Conservation (phyloP, 2,888 invertebrate species). For the Graphium colonna region DNA sequence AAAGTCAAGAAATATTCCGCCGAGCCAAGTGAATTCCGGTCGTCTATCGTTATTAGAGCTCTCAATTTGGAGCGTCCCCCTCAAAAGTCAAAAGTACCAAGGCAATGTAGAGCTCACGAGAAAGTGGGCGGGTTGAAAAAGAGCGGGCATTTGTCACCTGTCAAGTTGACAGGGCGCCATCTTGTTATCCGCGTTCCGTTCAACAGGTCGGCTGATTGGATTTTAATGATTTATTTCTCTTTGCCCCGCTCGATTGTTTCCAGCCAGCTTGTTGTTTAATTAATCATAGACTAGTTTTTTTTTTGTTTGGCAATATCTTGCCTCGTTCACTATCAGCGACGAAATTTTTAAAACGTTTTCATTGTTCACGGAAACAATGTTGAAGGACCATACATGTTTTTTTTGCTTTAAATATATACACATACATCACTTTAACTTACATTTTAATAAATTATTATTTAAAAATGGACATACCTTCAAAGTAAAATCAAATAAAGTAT, state of each 20-base stretch:
- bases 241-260: not conserved
- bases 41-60: conserved; percentile 4
- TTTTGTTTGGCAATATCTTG: not conserved
- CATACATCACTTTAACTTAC: too few relatives aligned
- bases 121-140: not conserved
- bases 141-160: conserved; percentile 32
- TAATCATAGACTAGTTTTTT: not conserved
- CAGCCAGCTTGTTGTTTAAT: conserved; percentile 1
- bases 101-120: not conserved
- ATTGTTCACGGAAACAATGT: too few relatives aligned
- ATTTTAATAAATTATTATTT: too few relatives aligned
- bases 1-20: conserved; percentile 23
- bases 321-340: not conserved
- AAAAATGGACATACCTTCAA: too few relatives aligned
- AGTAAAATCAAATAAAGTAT: too few relatives aligned
- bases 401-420: too few relatives aligned
- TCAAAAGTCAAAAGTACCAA: not conserved
- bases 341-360: not conserved
- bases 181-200: conserved; percentile 41
- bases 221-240: conserved; percentile 18
- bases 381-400: too few relatives aligned
- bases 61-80: not conserved
- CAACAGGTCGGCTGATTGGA: conserved; percentile 21
- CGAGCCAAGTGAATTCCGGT: conserved; percentile 17
- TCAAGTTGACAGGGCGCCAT: conserved; percentile 36